These are phyloP conservation scores for Psilopsiagon aymara DNA, from an alignment of 2,113 vertebrate genomes.

Conservation along the genomic window DNA sequence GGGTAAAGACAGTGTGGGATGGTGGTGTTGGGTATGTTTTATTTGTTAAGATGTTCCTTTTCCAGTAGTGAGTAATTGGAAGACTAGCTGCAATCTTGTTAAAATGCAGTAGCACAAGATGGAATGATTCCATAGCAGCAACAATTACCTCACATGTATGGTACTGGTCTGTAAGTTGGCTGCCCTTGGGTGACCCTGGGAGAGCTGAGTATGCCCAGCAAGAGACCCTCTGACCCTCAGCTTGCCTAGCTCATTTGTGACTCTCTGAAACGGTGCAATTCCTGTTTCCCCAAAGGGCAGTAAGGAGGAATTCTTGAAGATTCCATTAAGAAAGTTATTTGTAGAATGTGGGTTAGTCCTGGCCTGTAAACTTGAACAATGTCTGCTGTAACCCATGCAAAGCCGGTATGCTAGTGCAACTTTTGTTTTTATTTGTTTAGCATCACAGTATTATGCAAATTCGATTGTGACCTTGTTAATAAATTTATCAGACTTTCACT, in stretches of 20 bases:
- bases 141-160: neutral
- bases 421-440: neutral
- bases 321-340: neutral
- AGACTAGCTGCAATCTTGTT: neutral
- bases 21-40: neutral
- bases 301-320: neutral
- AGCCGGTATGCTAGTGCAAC: neutral
- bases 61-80: neutral
- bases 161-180: neutral
- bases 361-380: neutral
- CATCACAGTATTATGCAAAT: neutral
- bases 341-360: neutral
- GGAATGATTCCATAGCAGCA: neutral
- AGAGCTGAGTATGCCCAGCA: rapidly evolving
- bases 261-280: neutral
- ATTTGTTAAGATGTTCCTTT: neutral
- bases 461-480: neutral
- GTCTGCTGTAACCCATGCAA: neutral
- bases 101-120: neutral
- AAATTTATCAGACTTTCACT: neutral
- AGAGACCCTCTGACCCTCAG: neutral
- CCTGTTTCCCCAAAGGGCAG: neutral
- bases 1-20: neutral
- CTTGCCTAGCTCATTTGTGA: neutral
- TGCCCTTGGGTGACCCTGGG: neutral